These are phyloP conservation scores for Pollimyrus isidori DNA, from an alignment of 2,113 vertebrate genomes.

Conservation along the genomic window DNA sequence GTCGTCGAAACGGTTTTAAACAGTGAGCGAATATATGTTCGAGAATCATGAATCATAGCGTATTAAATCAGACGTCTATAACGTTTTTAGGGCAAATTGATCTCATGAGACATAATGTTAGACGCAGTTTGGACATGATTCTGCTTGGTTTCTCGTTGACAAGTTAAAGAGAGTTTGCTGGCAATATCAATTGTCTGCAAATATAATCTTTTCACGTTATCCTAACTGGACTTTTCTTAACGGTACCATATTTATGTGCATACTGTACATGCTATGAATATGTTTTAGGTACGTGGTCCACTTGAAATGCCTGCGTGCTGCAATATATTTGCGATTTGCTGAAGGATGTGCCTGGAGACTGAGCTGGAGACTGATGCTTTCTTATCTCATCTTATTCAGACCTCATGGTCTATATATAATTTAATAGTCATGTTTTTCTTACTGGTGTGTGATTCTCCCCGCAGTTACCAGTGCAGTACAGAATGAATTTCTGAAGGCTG, in stretches of 20 bases:
- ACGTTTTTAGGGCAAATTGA: background rate
- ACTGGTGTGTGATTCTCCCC: constrained; percentile 29
- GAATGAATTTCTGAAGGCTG: constrained; percentile 56
- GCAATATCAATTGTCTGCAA: background rate
- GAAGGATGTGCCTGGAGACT: background rate
- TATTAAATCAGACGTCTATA: background rate
- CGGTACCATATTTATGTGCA: background rate
- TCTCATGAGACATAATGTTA: background rate
- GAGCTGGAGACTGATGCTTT: background rate
- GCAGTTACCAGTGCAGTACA: constrained; percentile 51
- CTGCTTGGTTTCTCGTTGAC: background rate
- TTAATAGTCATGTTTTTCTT: background rate
- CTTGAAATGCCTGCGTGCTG: background rate
- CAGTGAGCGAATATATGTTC: background rate
- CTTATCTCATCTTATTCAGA: background rate
- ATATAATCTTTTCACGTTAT: background rate
- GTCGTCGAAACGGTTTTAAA: background rate
- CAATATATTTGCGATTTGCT: background rate
- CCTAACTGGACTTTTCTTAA: background rate
- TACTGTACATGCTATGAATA: background rate
- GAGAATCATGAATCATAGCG: background rate
- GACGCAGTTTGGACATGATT: background rate
- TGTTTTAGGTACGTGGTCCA: background rate
- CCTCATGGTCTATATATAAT: background rate
- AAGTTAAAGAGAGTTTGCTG: constrained; percentile 4